phyloP scores from a whole-genome alignment of 2,797 vertebrate genomes.

The Rhyacichthys aspro region DNA sequence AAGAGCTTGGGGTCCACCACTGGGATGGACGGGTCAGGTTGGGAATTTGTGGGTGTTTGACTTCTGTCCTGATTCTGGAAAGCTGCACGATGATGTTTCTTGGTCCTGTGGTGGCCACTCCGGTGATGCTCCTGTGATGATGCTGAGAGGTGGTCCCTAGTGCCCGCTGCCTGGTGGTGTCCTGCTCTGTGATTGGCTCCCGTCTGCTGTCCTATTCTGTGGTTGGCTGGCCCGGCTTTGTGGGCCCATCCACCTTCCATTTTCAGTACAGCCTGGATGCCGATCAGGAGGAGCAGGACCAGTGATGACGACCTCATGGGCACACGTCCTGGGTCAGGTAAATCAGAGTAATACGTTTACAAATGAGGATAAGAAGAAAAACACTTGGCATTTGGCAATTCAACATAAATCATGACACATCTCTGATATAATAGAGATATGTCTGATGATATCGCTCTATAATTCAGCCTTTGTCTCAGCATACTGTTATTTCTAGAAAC shows the following conservation, averaged over 20 bases:
- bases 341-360: not conserved
- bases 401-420: no score
- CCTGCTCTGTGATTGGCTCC: conserved; percentile 75
- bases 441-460: no score
- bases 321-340: conserved; percentile 80
- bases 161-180: conserved; percentile 46
- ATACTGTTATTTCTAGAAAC: no score
- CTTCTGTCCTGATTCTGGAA: conserved; percentile 46
- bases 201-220: conserved; percentile 71
- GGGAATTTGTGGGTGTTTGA: conserved; percentile 30
- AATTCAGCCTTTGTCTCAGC: no score
- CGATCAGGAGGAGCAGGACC: conserved; percentile 95
- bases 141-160: conserved; percentile 51
- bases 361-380: not conserved
- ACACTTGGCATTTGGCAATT: no score
- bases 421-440: no score
- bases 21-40: conserved; percentile 69
- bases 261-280: conserved; percentile 92
- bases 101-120: conserved; percentile 73
- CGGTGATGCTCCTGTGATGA: conserved; percentile 56
- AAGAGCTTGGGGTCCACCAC: conserved; percentile 93
- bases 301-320: conserved; percentile 98
- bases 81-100: conserved; percentile 60
- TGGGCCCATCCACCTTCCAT: conserved; percentile 87
- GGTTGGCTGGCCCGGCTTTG: conserved; percentile 70